Base-by-base conservation (phyloP, 2,888 invertebrate species). In the Heliconius cydno region DNA sequence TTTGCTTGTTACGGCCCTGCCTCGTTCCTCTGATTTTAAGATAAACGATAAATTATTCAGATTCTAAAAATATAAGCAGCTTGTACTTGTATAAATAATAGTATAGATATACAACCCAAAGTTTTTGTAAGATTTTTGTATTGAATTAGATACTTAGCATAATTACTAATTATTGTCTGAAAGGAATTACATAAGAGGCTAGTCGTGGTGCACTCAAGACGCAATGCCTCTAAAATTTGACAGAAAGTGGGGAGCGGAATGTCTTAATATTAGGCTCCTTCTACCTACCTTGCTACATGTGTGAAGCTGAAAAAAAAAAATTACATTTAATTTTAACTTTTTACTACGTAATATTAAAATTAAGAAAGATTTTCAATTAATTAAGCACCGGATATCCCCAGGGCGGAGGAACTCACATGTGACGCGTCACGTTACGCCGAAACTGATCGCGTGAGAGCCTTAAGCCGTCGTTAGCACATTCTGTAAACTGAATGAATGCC, bases 401-500 rank as follows among this genome's bases (percentile, higher is more conserved):
- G 52, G 34, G n/a, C 66, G 46, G 25, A 30, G 67, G 5, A 30
- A 77, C 28, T 60, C 65, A 72, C 76, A 73, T 38, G 72, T 15
- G 79, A 52, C 70, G 80, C 85, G 87, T 89, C 88, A 89, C 90
- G 90, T 90, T 90, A 89, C 85, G 86, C 86, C 76, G 82, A 86
- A 87, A 87, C 85, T 84, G 87, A 86, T 91, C 89, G 90, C 91
- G 90, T 91, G 92, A 90, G 89, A 86, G 81, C 82, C 78, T 80
- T 85, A 82, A 83, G 78, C 81, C 80, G 80, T 78, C 90, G 91
- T 93, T 92, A 93, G 90, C 91, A 88, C 91, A 92, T 86, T 92
- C 88, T 85, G 89, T 89, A 85, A 88, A 88, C 88, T 88, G 89
- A 86, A 88, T 87, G 90, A 91, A 91, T 89, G 90, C 87, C 88